A percentile compares a stretch with the other conserved stretches of the same genome.
Conservation (phyloP, 64 coral and sea anemone genomes). For the Porites australiensis region DNA sequence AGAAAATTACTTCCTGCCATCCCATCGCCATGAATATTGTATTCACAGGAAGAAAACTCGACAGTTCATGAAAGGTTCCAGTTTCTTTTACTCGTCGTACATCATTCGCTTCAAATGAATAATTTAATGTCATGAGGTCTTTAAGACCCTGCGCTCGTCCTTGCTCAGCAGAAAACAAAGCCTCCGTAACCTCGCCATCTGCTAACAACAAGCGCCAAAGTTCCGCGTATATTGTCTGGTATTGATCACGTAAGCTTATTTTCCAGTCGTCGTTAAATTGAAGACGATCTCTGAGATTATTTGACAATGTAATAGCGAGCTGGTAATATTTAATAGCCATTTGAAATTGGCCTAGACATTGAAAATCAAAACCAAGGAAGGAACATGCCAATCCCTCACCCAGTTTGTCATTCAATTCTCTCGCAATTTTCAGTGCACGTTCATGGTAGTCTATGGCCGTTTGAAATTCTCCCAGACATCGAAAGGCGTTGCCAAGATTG, state of each 20-base stretch:
- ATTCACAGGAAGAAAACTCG: neutral
- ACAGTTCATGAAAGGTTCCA: neutral
- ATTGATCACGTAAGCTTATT: neutral
- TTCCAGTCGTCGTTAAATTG: conserved; percentile 1
- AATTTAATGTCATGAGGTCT: no score
- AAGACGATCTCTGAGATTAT: neutral
- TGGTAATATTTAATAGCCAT: neutral
- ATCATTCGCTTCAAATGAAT: neutral
- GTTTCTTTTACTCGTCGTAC: neutral
- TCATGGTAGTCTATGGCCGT: neutral
- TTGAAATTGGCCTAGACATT: neutral
- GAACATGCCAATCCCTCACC: neutral
- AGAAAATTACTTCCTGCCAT: neutral
- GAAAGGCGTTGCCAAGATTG: neutral
- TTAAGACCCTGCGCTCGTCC: conserved; percentile 4
- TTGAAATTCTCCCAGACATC: neutral
- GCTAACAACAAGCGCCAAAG: neutral
- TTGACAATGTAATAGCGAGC: neutral
- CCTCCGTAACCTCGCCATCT: neutral
- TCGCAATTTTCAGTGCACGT: neutral
- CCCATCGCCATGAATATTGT: neutral
- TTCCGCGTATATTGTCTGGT: neutral
- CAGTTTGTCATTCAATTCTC: neutral
- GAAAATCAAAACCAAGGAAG: neutral
- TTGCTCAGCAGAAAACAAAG: neutral